Percentiles rank a stretch among this genome's conserved stretches.
These are phyloP conservation scores for Neoascia interrupta DNA, from an alignment of 2,888 invertebrate species.

Conservation along the genomic window DNA sequence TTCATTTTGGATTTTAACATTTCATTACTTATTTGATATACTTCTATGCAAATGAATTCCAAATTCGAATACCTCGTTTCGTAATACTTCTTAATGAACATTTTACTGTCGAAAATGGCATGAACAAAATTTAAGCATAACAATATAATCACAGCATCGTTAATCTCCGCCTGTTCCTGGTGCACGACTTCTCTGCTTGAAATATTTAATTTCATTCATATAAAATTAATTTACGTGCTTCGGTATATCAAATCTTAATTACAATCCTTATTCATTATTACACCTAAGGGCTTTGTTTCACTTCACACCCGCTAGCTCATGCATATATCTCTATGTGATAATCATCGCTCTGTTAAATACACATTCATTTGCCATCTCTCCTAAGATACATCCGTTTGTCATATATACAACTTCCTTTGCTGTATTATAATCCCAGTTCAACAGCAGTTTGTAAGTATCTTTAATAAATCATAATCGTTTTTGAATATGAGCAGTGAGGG, in stretches of 20 bases:
- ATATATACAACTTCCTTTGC: too few relatives aligned
- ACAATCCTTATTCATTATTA: slow-evolving; percentile 4
- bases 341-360: background rate
- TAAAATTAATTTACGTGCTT: slow-evolving; percentile 2
- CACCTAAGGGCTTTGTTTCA: slow-evolving; percentile 2
- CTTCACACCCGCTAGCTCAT: too few relatives aligned
- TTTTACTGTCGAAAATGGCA: too few relatives aligned
- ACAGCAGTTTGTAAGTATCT: slow-evolving; percentile 21
- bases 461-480: slow-evolving; percentile 55
- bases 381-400: too few relatives aligned
- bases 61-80: too few relatives aligned
- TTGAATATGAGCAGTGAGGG: slow-evolving; percentile 28
- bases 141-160: too few relatives aligned
- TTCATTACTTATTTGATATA: too few relatives aligned
- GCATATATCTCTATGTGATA: background rate
- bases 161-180: too few relatives aligned
- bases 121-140: too few relatives aligned
- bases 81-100: too few relatives aligned
- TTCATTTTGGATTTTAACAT: too few relatives aligned
- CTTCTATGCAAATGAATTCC: too few relatives aligned
- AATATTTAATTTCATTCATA: slow-evolving; percentile 1
- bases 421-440: slow-evolving; percentile 1
- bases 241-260: slow-evolving; percentile 14
- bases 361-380: background rate
- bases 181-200: background rate